phyloP scores from a whole-genome alignment of 1,140 invertebrate genomes.

The Achatina immaculata region DNA sequence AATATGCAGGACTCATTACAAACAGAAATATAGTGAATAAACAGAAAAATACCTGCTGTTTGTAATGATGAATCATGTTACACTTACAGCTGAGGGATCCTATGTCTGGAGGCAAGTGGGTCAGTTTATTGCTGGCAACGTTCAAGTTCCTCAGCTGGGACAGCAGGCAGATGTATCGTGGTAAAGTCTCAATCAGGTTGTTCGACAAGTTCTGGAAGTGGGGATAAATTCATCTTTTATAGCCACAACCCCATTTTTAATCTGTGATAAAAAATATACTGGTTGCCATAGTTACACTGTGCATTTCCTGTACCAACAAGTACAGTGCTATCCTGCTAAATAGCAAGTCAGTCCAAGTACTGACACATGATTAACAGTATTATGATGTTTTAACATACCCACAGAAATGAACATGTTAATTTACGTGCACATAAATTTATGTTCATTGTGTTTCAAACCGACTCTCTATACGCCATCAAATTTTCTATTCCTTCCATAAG shows the following conservation, averaged over 20 bases:
- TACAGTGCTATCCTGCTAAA: not conserved
- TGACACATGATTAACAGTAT: too few species aligned
- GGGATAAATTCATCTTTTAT: too few species aligned
- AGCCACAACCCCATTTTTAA: not conserved
- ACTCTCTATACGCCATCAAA: too few species aligned
- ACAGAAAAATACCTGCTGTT: not conserved
- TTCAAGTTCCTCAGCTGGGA: slow-evolving; percentile 75
- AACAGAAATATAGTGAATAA: not conserved
- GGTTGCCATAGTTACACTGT: too few species aligned
- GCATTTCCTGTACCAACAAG: too few species aligned
- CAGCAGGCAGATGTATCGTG: slow-evolving; percentile 76
- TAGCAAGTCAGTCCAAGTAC: too few species aligned
- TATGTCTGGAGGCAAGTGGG: slow-evolving; percentile 75
- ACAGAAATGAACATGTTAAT: too few species aligned
- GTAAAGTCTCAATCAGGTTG: slow-evolving; percentile 75
- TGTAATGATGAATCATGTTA: too few species aligned
- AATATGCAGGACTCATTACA: slow-evolving; percentile 1
- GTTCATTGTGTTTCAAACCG: too few species aligned
- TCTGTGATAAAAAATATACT: slow-evolving; percentile 4
- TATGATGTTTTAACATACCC: too few species aligned
- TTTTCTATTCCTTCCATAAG: too few species aligned
- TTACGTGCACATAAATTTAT: too few species aligned
- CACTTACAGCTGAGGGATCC: slow-evolving; percentile 74
- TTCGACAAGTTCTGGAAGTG: slow-evolving; percentile 76
- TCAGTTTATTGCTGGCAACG: slow-evolving; percentile 76